A percentile compares a stretch with the other conserved stretches of the same genome.
Conservation (phyloP, 35 echinoderm and acorn worm genomes). For the Hemicentrotus pulcherrimus region DNA sequence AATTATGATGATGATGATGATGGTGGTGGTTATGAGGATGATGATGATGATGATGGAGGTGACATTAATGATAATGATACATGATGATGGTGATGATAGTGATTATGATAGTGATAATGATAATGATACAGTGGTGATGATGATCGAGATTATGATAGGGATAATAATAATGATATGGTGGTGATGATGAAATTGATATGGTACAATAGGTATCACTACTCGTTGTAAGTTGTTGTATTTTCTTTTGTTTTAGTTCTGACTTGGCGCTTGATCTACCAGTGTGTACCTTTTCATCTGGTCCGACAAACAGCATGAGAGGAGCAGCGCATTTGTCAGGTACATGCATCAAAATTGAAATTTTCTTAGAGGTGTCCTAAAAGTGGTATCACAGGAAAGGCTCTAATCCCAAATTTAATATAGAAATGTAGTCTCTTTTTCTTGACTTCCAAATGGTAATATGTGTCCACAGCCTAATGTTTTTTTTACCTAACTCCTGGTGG, state of each 20-base stretch:
- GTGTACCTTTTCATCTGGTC: conserved; percentile 86
- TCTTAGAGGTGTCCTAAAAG: background rate
- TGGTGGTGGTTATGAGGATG: too few species aligned
- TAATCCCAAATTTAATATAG: too few species aligned
- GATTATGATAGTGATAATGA: too few species aligned
- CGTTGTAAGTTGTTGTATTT: background rate
- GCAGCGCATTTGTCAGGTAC: conserved; percentile 85
- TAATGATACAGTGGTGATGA: too few species aligned
- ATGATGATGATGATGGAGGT: too few species aligned
- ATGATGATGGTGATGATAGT: too few species aligned
- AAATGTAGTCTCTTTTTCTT: too few species aligned
- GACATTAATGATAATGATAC: too few species aligned
- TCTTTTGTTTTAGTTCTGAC: conserved; percentile 52
- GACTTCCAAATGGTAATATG: too few species aligned
- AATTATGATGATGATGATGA: background rate
- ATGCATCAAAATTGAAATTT: background rate
- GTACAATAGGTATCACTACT: too few species aligned
- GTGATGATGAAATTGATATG: background rate
- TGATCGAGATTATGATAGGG: background rate
- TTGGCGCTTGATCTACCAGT: conserved; percentile 71
- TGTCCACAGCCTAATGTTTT: too few species aligned
- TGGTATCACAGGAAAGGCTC: background rate
- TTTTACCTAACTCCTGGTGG: too few species aligned
- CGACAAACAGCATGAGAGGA: conserved; percentile 95
- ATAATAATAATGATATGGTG: background rate